These are phyloP conservation scores for Paraescarpia echinospica DNA, from an alignment of 1,140 invertebrate genomes.

Conservation along the genomic window DNA sequence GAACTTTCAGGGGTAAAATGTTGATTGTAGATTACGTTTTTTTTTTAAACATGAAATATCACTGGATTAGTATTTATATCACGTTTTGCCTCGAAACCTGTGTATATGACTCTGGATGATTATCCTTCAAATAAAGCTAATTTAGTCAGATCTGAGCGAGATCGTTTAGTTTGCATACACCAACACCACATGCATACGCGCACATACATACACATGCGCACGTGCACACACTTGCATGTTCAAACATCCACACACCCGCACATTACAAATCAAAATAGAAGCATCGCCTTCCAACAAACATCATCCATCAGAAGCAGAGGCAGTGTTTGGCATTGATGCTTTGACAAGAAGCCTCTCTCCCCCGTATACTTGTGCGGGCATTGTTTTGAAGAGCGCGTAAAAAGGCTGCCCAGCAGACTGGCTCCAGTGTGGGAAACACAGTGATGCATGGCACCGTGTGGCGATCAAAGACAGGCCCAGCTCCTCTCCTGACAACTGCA, in stretches of 20 bases:
- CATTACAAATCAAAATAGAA: not conserved
- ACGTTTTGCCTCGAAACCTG: too few relatives aligned
- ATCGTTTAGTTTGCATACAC: too few relatives aligned
- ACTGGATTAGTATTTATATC: too few relatives aligned
- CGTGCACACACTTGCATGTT: too few relatives aligned
- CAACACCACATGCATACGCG: too few relatives aligned
- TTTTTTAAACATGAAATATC: too few relatives aligned
- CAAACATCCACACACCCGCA: not conserved
- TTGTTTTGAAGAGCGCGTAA: not conserved
- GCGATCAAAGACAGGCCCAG: not conserved
- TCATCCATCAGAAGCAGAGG: not conserved
- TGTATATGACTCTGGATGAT: too few relatives aligned
- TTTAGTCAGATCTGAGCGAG: not conserved
- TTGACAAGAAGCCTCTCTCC: not conserved
- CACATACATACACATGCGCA: too few relatives aligned
- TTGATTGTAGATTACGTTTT: too few relatives aligned
- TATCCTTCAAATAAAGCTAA: not conserved
- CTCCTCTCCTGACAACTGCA: not conserved
- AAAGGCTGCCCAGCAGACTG: not conserved
- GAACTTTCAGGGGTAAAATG: too few relatives aligned
- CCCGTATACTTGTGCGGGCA: not conserved
- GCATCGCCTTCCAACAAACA: not conserved
- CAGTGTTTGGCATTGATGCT: not conserved
- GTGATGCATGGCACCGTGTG: not conserved
- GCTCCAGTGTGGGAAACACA: not conserved